Evolutionary conservation across 1,140 invertebrate species (phyloP).

Genomic region (Calephelis virginiensis): DNA sequence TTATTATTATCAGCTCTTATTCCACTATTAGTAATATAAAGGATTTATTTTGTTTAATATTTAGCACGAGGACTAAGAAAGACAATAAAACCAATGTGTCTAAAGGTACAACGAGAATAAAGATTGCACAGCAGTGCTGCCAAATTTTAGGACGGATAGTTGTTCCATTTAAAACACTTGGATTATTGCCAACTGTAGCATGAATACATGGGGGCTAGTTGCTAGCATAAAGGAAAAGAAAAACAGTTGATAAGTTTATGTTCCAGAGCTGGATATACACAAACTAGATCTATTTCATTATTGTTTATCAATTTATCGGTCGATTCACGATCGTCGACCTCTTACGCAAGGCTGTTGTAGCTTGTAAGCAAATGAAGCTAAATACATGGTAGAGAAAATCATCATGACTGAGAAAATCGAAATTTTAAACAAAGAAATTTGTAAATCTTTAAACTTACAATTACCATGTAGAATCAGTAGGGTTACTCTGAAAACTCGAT

Average conservation of each 20-base stretch:
- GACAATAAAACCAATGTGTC: slow-evolving; percentile 34
- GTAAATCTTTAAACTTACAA: too few species aligned
- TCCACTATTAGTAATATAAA: background rate
- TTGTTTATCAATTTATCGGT: slow-evolving; percentile 11
- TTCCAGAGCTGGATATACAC: background rate
- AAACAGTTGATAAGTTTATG: slow-evolving; percentile 30
- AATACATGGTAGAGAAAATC: background rate
- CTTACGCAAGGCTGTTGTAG: background rate
- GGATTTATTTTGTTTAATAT: background rate
- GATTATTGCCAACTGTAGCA: slow-evolving; percentile 48
- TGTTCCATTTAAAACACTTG: slow-evolving; percentile 47
- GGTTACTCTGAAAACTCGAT: too few species aligned
- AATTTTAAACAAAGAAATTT: too few species aligned
- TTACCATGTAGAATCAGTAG: too few species aligned
- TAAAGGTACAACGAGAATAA: slow-evolving; percentile 65
- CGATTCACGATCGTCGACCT: slow-evolving; percentile 3
- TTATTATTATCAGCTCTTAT: slow-evolving; percentile 24
- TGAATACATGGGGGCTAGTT: slow-evolving; percentile 36
- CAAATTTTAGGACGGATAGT: slow-evolving; percentile 56
- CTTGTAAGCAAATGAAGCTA: background rate
- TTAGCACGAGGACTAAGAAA: slow-evolving; percentile 11
- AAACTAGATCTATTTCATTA: slow-evolving; percentile 1
- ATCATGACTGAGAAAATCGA: background rate
- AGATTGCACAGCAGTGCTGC: slow-evolving; percentile 53
- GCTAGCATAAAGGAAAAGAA: slow-evolving; percentile 32